A percentile compares a stretch with the other conserved stretches of the same genome.
Conservation (phyloP, 2,113 vertebrate species). For the Merops nubicus region DNA sequence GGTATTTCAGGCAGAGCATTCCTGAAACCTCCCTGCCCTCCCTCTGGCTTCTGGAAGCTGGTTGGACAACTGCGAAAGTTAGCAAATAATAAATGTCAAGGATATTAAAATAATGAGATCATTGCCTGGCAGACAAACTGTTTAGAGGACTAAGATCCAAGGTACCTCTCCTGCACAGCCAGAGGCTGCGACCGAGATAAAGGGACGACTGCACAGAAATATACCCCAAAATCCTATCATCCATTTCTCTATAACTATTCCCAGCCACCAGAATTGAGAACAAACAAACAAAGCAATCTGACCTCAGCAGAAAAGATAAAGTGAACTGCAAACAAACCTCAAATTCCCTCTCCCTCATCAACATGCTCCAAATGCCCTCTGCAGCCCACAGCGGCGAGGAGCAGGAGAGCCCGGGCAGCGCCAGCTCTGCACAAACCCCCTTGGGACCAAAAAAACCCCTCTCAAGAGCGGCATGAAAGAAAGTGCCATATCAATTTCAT, state of each 20-base stretch:
- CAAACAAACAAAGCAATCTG: constrained; percentile 47
- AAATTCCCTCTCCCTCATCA: constrained; percentile 14
- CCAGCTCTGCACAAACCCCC: neutral
- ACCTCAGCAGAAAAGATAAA: constrained; percentile 19
- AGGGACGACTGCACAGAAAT: neutral
- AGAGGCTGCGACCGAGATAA: neutral
- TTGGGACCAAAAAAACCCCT: neutral
- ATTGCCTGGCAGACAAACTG: neutral
- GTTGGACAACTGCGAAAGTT: neutral
- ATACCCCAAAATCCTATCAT: neutral
- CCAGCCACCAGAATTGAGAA: neutral
- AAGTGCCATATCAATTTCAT: constrained; percentile 29
- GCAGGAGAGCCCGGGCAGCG: neutral
- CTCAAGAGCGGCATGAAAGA: neutral
- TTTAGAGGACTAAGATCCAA: neutral
- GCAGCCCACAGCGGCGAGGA: accelerated
- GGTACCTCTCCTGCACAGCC: neutral
- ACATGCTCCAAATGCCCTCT: neutral
- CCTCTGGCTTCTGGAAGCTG: neutral
- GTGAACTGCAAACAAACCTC: constrained; percentile 44
- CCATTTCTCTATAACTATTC: constrained; percentile 26
- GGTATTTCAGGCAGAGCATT: neutral
- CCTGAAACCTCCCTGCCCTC: neutral
- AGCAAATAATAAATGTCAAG: neutral
- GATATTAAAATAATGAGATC: neutral